Percentiles rank a stretch among this genome's conserved stretches.
Evolutionary conservation across 2,797 vertebrate species (phyloP).

Genomic region (Sebastes hopkinsi): DNA sequence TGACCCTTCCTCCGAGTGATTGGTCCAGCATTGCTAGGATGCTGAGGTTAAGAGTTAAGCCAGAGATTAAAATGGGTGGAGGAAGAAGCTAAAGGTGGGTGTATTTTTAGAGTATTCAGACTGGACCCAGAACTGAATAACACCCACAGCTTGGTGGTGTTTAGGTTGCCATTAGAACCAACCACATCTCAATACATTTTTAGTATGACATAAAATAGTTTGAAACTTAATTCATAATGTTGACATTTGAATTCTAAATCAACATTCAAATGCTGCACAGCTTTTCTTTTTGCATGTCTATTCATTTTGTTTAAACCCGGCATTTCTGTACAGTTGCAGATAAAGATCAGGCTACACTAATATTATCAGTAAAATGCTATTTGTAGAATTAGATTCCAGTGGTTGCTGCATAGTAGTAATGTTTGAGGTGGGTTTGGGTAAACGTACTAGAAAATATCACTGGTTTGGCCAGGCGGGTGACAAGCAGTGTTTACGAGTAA

Average conservation of each 20-base stretch:
- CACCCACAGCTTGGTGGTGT: neutral
- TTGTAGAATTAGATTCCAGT: neutral
- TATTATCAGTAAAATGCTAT: neutral
- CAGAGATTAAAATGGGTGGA: conserved; percentile 52
- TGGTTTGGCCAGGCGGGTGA: too few relatives aligned
- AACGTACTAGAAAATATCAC: neutral
- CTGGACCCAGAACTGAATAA: neutral
- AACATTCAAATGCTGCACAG: neutral
- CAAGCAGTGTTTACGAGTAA: too few relatives aligned
- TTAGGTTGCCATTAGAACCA: neutral
- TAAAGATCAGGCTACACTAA: neutral
- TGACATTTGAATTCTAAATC: neutral
- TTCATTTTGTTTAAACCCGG: neutral
- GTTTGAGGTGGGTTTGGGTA: neutral
- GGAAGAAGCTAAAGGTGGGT: conserved; percentile 23
- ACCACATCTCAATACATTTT: neutral
- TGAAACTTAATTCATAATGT: neutral
- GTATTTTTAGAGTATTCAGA: conserved; percentile 54
- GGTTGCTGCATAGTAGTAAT: neutral
- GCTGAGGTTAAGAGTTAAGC: conserved; percentile 42
- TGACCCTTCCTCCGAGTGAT: conserved; percentile 11
- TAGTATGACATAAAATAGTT: neutral
- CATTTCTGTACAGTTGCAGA: neutral
- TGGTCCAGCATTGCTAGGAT: conserved; percentile 6
- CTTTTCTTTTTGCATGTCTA: neutral